Base-by-base conservation (phyloP, 2,113 vertebrate genomes). In the Glareola pratincola region DNA sequence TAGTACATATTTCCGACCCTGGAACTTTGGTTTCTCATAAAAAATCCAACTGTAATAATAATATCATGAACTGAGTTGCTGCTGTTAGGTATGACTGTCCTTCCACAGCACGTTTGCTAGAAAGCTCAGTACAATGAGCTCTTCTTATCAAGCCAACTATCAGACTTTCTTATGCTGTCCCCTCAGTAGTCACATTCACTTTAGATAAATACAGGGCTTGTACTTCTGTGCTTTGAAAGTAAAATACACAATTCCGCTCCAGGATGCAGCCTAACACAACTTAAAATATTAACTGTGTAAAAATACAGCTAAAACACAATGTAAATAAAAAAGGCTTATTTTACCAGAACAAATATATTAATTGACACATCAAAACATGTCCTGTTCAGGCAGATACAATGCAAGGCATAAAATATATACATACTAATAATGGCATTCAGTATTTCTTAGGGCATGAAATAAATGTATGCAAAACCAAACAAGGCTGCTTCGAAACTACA, bases 11-110 rank as follows among this genome's bases (percentile, higher is more conserved):
- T 98, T 99, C 51, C 96, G 98, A 60, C 99, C 98, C 84, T 97
- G 97, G 94, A 98, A 99, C 87, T 98, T 96, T 27, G 98, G 98
- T 88, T 98, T 98, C 93, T 98, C 98, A 97, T 99, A 99, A 69
- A 99, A 94, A 94, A 99, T 98, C 99, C 99, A 99, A 78, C 99
- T 99, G 95, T 64, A 97, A 82, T 63, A 96, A 97, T 0, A 37
- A 97, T 34, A 92, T 54, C 8, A 95, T 62, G 66, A 56, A 96
- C 32, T 18, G 34, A 92, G 59, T 75, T 69, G 8, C 22, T 92
- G 72, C 32, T 87, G 78, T 90, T 83, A 79, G 43, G 19, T 18
- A 82, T 21, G 37, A 75, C 19, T 53, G 6, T 60, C 50, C 43
- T 73, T 63, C 71, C 6, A 88, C 18, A 76, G 34, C 16, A 87